Conservation (phyloP, 2,797 vertebrate genomes). For the Phataginus tetradactyla region DNA sequence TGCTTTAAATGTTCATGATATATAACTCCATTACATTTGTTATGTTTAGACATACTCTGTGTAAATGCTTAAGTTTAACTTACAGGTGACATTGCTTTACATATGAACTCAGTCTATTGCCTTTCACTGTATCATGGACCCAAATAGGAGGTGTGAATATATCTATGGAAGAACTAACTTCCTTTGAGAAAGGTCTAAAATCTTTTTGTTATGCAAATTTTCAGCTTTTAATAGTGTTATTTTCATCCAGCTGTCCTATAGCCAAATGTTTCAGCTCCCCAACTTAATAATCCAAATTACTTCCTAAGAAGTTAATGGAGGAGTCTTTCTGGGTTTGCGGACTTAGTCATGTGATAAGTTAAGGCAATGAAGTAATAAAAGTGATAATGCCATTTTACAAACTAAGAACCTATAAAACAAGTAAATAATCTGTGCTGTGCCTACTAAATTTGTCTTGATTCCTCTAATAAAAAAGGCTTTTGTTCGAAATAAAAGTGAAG, state of each 20-base stretch:
- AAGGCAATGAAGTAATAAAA: slow-evolving; percentile 76
- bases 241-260: background rate
- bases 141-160: background rate
- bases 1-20: background rate
- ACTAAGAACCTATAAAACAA: slow-evolving; percentile 81
- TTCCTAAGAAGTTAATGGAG: slow-evolving; percentile 71
- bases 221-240: slow-evolving; percentile 33
- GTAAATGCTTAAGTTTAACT: slow-evolving; percentile 33
- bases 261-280: slow-evolving; percentile 47
- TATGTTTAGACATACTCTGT: background rate
- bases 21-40: background rate
- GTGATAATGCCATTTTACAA: slow-evolving; percentile 73
- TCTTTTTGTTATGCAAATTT: background rate
- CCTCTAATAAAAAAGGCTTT: slow-evolving; percentile 72
- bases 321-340: slow-evolving; percentile 63
- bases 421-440: slow-evolving; percentile 76
- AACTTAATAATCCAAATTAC: slow-evolving; percentile 77
- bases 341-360: slow-evolving; percentile 75
- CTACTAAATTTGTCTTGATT: slow-evolving; percentile 76
- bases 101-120: background rate
- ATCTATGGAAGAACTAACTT: slow-evolving; percentile 10
- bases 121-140: background rate
- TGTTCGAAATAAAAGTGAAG: slow-evolving; percentile 74
- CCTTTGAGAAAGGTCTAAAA: slow-evolving; percentile 47
- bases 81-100: background rate